These are phyloP conservation scores for Linepithema humile DNA, from an alignment of 1,140 invertebrate species.

Conservation along the genomic window DNA sequence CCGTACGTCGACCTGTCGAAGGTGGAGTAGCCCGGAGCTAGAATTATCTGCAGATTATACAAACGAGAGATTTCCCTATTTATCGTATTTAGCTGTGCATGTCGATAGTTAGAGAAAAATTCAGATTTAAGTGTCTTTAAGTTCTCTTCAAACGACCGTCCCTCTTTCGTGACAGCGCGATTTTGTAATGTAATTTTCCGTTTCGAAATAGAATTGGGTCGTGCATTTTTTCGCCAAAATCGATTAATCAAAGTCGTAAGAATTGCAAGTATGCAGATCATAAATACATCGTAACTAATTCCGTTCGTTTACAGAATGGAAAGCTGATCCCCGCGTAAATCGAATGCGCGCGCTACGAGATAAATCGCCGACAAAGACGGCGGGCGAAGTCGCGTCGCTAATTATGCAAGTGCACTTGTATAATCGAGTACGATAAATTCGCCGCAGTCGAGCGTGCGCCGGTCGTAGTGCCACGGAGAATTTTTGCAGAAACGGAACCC, in stretches of 20 bases:
- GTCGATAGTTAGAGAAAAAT: neutral
- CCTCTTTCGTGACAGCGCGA: too few relatives aligned
- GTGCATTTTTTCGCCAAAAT: neutral
- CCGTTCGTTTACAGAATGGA: neutral
- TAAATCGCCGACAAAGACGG: constrained; percentile 48
- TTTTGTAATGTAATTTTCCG: too few relatives aligned
- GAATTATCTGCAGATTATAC: constrained; percentile 59
- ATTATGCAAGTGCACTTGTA: constrained; percentile 31
- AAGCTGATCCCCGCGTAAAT: neutral
- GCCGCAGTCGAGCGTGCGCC: neutral
- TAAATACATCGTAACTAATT: neutral
- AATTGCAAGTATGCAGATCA: neutral
- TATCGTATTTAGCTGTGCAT: neutral
- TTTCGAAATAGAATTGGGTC: neutral
- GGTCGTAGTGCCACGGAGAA: neutral
- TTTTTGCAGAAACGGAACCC: neutral
- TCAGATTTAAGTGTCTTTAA: neutral
- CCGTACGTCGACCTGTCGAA: constrained; percentile 68
- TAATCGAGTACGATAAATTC: constrained; percentile 39
- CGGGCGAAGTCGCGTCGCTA: constrained; percentile 36
- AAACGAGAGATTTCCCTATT: neutral
- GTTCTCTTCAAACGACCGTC: neutral
- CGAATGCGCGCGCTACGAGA: neutral
- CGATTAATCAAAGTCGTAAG: neutral
- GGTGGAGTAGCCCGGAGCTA: constrained; percentile 50